These are phyloP conservation scores for Temnothorax ravouxi DNA, from an alignment of 2,888 invertebrate genomes.

Conservation along the genomic window DNA sequence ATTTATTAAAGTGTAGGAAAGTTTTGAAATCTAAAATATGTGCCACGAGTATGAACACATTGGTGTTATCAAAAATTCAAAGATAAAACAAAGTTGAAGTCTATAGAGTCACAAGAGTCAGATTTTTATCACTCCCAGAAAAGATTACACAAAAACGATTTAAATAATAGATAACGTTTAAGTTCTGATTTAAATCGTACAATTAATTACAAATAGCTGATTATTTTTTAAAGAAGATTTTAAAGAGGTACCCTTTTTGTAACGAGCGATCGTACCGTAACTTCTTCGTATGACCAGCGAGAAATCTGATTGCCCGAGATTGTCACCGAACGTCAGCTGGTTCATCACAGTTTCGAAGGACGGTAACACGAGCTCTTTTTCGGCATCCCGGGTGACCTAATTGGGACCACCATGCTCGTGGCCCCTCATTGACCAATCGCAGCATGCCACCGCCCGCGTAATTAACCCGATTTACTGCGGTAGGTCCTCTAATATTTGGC, in stretches of 20 bases:
- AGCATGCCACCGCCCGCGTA: conserved; percentile 62
- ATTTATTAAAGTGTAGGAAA: background rate
- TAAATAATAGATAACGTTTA: conserved; percentile 14
- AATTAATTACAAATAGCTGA: conserved; percentile 29
- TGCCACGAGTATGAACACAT: background rate
- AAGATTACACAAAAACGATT: conserved; percentile 63
- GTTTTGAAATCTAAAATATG: background rate
- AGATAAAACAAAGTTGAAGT: conserved; percentile 9
- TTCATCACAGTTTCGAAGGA: conserved; percentile 65
- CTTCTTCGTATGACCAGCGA: background rate
- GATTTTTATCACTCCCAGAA: conserved; percentile 75
- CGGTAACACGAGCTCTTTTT: conserved; percentile 80
- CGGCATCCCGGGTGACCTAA: conserved; percentile 80
- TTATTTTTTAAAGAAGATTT: background rate
- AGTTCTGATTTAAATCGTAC: background rate
- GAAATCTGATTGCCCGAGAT: conserved; percentile 47
- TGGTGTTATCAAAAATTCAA: background rate
- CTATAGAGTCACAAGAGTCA: conserved; percentile 72
- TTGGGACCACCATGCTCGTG: conserved; percentile 82
- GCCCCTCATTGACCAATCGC: conserved; percentile 67
- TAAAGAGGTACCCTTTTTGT: background rate
- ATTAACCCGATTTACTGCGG: conserved; percentile 77
- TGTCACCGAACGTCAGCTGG: conserved; percentile 58
- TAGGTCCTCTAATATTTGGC: conserved; percentile 69
- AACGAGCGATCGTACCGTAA: background rate